Evolutionary conservation across 1,140 invertebrate genomes (phyloP), one percentile per base, ranked within the genome.

Genomic region (Neoseiulus cucumeris): DNA sequence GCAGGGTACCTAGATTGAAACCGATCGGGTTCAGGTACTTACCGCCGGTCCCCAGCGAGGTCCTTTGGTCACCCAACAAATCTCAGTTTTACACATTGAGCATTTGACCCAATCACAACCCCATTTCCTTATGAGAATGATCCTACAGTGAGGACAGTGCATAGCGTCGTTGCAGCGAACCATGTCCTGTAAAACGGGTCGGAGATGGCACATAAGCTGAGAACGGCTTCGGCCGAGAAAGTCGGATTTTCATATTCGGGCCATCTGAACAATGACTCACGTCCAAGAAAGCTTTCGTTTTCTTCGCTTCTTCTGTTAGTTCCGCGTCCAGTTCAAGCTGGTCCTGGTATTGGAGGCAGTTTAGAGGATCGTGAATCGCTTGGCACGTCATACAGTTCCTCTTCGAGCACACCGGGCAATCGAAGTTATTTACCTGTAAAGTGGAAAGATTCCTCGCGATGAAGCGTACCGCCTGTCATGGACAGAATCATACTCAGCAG

Each of bases 61-160:
- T 30, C 87, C 86, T 73, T 84, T 82, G 0, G 89, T 93, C 6
- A 91, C 87, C 91, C 91, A 94, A 74, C 91, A 95, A 44, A 94
- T 91, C 77, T 94, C 90, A 17, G 87, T 91, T 76, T 89, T 87
- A 75, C 91, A 95, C 76, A 91, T 88, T 0, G 87, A 86, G 75
- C 91, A 95, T 55, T 85, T 81, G 30, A 95, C 77, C 90, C 90
- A 93, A 76, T 94, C 90, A 79, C 91, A 95, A 25, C 91, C 91
- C 84, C 87, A 90, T 78, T 91, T 91, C 73, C 94, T 92, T 78
- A 88, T 86, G 1, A 93, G 77, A 14, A 94, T 82, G 20, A 90
- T 83, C 69, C 82, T 78, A 75, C 89, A 93, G 64, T 84, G 83
- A 1, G 89, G 88, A 78, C 89, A 93, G 18, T 81, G 79, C 74